A percentile compares a stretch with the other conserved stretches of the same genome.
Evolutionary conservation across 2,113 vertebrate species (phyloP).

Genomic region (Elephantulus edwardii): DNA sequence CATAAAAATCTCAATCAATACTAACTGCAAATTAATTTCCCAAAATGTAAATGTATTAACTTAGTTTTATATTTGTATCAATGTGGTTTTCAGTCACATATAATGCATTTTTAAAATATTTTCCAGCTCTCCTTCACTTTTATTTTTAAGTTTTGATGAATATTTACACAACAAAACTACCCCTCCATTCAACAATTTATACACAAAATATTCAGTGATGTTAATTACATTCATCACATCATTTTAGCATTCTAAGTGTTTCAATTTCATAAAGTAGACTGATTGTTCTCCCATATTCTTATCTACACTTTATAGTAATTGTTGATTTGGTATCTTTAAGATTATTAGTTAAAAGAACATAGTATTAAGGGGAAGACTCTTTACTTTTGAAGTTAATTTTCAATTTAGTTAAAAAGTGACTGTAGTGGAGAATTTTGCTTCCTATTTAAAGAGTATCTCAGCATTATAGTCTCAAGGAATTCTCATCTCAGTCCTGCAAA

Average conservation of each 20-base stretch:
- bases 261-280: not conserved
- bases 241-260: not conserved
- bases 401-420: not conserved
- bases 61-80: not conserved
- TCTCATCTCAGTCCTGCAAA: not conserved
- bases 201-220: not conserved
- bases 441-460: not conserved
- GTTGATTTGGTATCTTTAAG: not conserved
- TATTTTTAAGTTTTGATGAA: not conserved
- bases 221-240: not conserved
- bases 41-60: not conserved
- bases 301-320: not conserved
- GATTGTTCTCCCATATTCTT: not conserved
- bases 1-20: not conserved
- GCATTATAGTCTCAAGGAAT: not conserved
- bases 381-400: not conserved
- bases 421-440: too few relatives aligned
- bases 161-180: not conserved
- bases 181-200: not conserved
- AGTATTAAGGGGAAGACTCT: not conserved
- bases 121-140: not conserved
- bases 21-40: not conserved
- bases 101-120: not conserved
- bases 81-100: not conserved
- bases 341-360: not conserved